A percentile compares a stretch with the other conserved stretches of the same genome.
Conservation (phyloP, 2,113 vertebrate genomes). For the Chionis minor region DNA sequence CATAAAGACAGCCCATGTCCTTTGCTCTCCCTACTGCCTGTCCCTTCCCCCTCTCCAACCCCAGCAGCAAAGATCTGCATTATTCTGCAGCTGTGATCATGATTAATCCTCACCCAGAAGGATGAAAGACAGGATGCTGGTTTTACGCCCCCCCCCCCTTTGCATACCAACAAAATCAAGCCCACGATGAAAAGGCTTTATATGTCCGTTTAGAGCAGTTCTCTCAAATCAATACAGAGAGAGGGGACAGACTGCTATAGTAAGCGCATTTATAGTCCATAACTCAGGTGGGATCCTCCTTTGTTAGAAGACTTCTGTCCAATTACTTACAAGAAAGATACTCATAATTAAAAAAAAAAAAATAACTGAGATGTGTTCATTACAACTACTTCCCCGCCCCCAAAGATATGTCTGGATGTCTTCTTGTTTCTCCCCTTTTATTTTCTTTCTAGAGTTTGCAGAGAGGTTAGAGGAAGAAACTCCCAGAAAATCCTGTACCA, state of each 20-base stretch:
- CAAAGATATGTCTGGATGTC: not conserved
- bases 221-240: not conserved
- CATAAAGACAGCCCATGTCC: not conserved
- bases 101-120: slow-evolving; percentile 40
- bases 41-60: not conserved
- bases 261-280: not conserved
- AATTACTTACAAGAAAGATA: not conserved
- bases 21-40: not conserved
- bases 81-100: slow-evolving; percentile 41
- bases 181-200: not conserved
- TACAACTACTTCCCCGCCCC: not conserved
- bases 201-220: not conserved
- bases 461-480: not conserved
- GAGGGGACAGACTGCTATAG: not conserved
- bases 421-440: not conserved
- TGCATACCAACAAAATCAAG: not conserved
- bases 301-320: not conserved
- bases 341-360: not conserved
- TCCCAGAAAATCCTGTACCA: not conserved
- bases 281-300: not conserved
- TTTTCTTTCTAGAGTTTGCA: not conserved
- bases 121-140: slow-evolving; percentile 1
- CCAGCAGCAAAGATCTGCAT: slow-evolving; percentile 12
- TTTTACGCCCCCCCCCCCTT: not conserved
- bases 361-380: not conserved